These are phyloP conservation scores for Drosophila anomalata DNA, from an alignment of 2,888 invertebrate species.

Conservation along the genomic window DNA sequence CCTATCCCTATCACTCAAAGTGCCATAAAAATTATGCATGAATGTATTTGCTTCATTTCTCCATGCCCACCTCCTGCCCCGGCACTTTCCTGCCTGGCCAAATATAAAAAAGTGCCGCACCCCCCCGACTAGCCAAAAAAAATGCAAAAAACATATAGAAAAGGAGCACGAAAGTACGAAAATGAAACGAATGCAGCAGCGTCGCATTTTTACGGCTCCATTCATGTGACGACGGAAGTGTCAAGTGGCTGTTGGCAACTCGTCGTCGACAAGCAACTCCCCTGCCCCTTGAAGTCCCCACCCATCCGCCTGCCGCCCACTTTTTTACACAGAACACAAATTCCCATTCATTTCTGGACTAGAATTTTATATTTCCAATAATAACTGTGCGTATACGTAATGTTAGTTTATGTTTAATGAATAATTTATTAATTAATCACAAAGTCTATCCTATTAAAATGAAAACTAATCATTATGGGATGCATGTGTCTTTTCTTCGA, in stretches of 20 bases:
- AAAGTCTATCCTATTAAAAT: no score
- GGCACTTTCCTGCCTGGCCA: conserved; percentile 62
- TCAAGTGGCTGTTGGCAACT: conserved; percentile 80
- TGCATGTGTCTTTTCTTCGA: no score
- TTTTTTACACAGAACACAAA: conserved; percentile 6
- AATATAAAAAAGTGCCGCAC: conserved; percentile 67
- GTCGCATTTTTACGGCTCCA: conserved; percentile 80
- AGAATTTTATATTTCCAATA: not conserved
- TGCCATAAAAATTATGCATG: conserved; percentile 78
- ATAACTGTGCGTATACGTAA: not conserved
- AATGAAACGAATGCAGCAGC: conserved; percentile 63
- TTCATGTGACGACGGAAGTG: conserved; percentile 80
- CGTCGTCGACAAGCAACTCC: conserved; percentile 74
- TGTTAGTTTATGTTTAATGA: not conserved
- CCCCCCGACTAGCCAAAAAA: conserved; percentile 68
- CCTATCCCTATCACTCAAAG: conserved; percentile 52
- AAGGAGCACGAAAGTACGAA: conserved; percentile 20
- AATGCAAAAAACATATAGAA: conserved; percentile 4
- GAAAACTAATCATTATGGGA: no score
- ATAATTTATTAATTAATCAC: no score
- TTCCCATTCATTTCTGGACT: not conserved
- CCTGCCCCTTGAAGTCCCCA: conserved; percentile 43
- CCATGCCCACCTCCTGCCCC: conserved; percentile 9
- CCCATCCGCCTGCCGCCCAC: conserved; percentile 28
- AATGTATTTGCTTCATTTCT: conserved; percentile 74